A percentile compares a stretch with the other conserved stretches of the same genome.
Evolutionary conservation across 2,113 vertebrate genomes (phyloP).

Genomic region (Hippotragus niger): DNA sequence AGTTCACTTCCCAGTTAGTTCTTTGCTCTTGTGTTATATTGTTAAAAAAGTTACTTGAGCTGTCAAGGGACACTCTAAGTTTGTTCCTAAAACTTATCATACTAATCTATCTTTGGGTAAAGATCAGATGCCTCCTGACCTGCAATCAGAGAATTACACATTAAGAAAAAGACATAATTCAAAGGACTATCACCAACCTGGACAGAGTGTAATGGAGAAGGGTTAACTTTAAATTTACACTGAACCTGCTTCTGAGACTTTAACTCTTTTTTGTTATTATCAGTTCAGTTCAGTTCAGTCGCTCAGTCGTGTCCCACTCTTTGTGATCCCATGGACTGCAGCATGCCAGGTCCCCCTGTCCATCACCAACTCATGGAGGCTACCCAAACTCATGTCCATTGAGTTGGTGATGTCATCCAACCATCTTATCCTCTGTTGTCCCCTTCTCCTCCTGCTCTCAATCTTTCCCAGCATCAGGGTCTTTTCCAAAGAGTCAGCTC

Average conservation of each 20-base stretch:
- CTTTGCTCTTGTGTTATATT: neutral
- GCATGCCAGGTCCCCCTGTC: too few relatives aligned
- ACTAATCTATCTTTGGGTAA: neutral
- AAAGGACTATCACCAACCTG: neutral
- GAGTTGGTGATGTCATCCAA: too few relatives aligned
- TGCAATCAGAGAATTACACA: neutral
- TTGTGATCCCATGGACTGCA: too few relatives aligned
- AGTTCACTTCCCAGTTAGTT: neutral
- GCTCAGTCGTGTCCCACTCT: too few relatives aligned
- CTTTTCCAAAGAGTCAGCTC: too few relatives aligned
- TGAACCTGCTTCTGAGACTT: neutral
- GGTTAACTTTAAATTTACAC: neutral
- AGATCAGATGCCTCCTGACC: neutral
- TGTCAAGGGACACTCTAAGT: neutral
- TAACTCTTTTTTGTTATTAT: neutral
- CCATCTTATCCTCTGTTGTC: too few relatives aligned
- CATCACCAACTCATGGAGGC: too few relatives aligned
- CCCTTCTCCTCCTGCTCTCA: too few relatives aligned
- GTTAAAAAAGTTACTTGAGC: neutral
- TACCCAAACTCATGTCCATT: too few relatives aligned
- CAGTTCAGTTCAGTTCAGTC: neutral
- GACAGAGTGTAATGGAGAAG: neutral
- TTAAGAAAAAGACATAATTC: neutral
- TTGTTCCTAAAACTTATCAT: neutral
- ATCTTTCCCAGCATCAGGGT: too few relatives aligned